A percentile compares a stretch with the other conserved stretches of the same genome.
Evolutionary conservation across 2,888 invertebrate genomes (phyloP).

Genomic region (Dione vanillae): DNA sequence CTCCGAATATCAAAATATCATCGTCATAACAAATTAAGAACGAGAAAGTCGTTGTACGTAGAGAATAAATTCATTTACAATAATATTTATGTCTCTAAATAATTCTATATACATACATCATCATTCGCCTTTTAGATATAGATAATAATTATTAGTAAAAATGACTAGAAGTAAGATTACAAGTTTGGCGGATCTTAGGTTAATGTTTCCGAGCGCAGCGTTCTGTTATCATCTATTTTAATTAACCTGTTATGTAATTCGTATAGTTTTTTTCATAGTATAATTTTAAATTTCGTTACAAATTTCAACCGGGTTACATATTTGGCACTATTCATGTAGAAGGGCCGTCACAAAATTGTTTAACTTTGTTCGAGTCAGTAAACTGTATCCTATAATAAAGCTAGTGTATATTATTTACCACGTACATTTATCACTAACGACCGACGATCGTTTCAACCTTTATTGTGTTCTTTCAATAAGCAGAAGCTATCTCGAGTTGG

Average conservation of each 20-base stretch:
- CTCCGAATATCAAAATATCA: slow-evolving; percentile 72
- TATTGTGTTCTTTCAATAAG: background rate
- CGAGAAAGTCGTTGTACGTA: slow-evolving; percentile 70
- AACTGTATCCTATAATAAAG: slow-evolving; percentile 28
- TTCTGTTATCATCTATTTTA: slow-evolving; percentile 54
- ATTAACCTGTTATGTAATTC: slow-evolving; percentile 75
- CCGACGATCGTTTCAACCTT: background rate
- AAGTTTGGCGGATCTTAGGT: slow-evolving; percentile 56
- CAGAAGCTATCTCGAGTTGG: background rate
- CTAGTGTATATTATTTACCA: slow-evolving; percentile 27
- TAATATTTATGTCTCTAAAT: slow-evolving; percentile 56
- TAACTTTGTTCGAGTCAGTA: background rate
- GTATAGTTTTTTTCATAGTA: slow-evolving; percentile 60
- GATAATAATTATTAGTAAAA: slow-evolving; percentile 41
- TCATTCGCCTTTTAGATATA: slow-evolving; percentile 42
- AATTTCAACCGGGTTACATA: slow-evolving; percentile 23
- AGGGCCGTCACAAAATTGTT: slow-evolving; percentile 12
- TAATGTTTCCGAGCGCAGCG: slow-evolving; percentile 49
- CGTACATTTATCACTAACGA: slow-evolving; percentile 15
- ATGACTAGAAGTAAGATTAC: slow-evolving; percentile 54
- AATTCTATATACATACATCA: slow-evolving; percentile 54
- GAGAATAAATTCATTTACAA: slow-evolving; percentile 50
- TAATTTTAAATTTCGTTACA: slow-evolving; percentile 32
- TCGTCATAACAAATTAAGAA: slow-evolving; percentile 66
- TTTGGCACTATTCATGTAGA: background rate